Evolutionary conservation across 2,888 invertebrate species (phyloP), one percentile per base, ranked within the genome.

Genomic region (Lordiphosa andalusiaca): DNA sequence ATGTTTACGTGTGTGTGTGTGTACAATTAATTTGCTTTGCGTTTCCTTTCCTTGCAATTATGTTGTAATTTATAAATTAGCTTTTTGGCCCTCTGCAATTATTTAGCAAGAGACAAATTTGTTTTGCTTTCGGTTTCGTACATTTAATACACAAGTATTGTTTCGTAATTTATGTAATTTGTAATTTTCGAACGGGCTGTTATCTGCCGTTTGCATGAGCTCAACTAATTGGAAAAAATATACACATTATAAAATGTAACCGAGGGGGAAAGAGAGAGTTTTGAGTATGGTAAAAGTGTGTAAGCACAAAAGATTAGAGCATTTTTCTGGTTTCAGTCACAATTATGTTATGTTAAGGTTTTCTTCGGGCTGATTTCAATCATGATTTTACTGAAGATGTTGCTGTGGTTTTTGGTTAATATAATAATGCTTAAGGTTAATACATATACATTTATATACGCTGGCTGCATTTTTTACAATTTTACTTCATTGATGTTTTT

Each of bases 401-500:
- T 56, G 40, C 44, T 55, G 55, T 40, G 63, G 61, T 61, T 56
- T 76, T 74, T 74, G 75, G 82, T 84, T 84, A 84, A 81, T 83
- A 73, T 77, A 73, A 68, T 73, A 73, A 68, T 82, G 76, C 84
- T 84, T 77, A 73, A 69, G 73, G 69, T 73, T 67, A 68, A 72
- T 73, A 72, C 73, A 71, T 71, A 71, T 72, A 73, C 74, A 70
- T 81, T 82, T 76, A 83, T 76, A 71, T 78, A 69, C 67, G 78
- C 63, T 58, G 78, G 71, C 74, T 83, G 80, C 72, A 64, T 59
- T 73, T 80, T 73, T 69, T 70, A 84, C 81, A 69, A 72, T 77
- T 41, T 51, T 44, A 33, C 16, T 44, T 25, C 16, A 16, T 33
- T 44, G 25, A 38, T 49, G 4, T n/a, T 23, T 36, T 25, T 25